Base-by-base conservation (phyloP, 2,113 vertebrate genomes). In the Laticauda colubrina region DNA sequence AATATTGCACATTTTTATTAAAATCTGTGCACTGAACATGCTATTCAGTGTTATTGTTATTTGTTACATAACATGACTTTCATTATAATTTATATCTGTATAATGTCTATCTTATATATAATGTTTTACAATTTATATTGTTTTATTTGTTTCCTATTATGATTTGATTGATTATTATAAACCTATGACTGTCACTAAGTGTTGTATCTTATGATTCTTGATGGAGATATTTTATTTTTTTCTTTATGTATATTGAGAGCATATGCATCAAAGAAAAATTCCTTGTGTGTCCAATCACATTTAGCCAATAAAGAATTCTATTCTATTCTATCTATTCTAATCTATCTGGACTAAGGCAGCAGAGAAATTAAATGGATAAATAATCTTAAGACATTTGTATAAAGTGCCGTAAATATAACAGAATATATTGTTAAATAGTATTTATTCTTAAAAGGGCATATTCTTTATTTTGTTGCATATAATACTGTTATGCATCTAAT, bases 401-500 rank as follows among this genome's bases (percentile, higher is more conserved):
- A 81, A 81, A 81, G 34, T 8, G 34, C 34, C 3, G 69, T 81
- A 81, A 81, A 39, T 39, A 39, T 81, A 81, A 39, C 15, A 81
- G 69, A 81, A 94, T 59, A 94, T 75, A n/a, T 92, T 0, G 91
- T 57, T 21, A 34, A 55, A 39, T 15, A 88, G 5, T 18, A 55
- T 29, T 93, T 88, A 91, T 93, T 95, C 93, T 92, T 92, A 89
- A 92, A 87, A 94, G 59, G 91, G 21, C 87, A 87, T 81, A 75
- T 94, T 94, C 94, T 92, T 93, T 94, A 9, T 48, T 54, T 12
- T 85, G 20, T 39, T 93, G 56, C 95, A 93, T 89, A 75, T 92
- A 95, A 51, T 55, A 61, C 0, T 94, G 88, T 69, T 93, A 94
- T 97, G 61, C 11, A 87, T 92, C n/a, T 96, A 91, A 96, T 93